phyloP scores from a whole-genome alignment of 2,113 vertebrate species.

The Lophotis ruficrista region DNA sequence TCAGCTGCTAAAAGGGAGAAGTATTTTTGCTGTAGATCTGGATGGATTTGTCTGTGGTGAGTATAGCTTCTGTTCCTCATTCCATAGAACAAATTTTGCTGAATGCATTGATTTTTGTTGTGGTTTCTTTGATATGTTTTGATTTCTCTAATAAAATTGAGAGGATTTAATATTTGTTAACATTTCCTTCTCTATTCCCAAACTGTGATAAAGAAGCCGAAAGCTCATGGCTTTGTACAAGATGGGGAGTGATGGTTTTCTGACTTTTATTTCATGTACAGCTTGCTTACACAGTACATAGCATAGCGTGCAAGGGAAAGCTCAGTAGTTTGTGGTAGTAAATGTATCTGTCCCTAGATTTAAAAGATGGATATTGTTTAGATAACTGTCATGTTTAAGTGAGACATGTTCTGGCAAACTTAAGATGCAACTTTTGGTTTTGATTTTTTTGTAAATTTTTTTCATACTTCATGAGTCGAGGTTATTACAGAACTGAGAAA shows the following conservation, averaged over 20 bases:
- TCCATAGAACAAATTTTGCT: not conserved
- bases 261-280: not conserved
- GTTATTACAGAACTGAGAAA: not conserved
- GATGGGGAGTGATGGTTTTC: not conserved
- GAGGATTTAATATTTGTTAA: not conserved
- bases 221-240: not conserved
- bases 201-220: not conserved
- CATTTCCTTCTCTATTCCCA: not conserved
- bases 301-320: not conserved
- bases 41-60: conserved; percentile 96
- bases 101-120: not conserved
- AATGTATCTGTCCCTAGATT: not conserved
- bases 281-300: not conserved
- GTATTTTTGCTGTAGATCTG: conserved; percentile 86
- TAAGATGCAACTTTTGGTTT: not conserved
- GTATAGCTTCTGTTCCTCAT: conserved; percentile 43
- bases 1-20: conserved; percentile 89
- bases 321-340: not conserved
- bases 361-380: not conserved
- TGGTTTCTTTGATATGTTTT: not conserved
- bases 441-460: not conserved
- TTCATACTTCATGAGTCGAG: not conserved
- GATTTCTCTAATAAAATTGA: not conserved
- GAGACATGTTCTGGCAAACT: not conserved
- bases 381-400: not conserved